A percentile compares a stretch with the other conserved stretches of the same genome.
These are phyloP conservation scores for Leptinotarsa peninsularis DNA, from an alignment of 2,888 invertebrate species.

Conservation along the genomic window DNA sequence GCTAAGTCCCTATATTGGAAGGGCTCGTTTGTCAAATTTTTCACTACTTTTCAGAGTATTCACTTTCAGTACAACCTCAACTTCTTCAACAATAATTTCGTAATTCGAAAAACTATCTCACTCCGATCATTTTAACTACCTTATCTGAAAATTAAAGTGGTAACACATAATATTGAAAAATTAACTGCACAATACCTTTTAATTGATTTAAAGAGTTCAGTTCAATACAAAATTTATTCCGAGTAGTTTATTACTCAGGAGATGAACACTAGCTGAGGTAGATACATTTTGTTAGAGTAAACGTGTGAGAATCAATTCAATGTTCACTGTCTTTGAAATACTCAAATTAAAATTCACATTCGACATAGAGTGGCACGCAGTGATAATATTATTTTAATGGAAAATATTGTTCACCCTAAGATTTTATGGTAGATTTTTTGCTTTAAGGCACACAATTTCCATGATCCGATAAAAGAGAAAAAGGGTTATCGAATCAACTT, in stretches of 20 bases:
- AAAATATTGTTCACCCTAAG: no score
- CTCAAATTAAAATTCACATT: no score
- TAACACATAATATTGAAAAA: constrained; percentile 12
- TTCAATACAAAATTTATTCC: background rate
- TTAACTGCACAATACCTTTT: constrained; percentile 2
- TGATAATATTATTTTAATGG: no score
- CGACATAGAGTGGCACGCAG: no score
- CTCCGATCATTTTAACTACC: background rate
- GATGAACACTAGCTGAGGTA: background rate
- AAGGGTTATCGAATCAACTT: no score
- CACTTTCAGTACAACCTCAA: constrained; percentile 15
- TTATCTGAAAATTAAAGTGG: constrained; percentile 4
- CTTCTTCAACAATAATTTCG: constrained; percentile 1
- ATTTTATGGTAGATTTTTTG: no score
- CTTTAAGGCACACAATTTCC: no score
- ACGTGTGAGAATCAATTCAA: no score
- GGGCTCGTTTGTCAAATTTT: background rate
- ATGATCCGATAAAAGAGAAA: no score
- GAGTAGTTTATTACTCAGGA: background rate
- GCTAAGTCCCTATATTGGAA: background rate
- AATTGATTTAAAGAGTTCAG: constrained; percentile 7
- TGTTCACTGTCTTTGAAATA: no score
- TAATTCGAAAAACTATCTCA: constrained; percentile 4
- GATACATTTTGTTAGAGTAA: background rate
- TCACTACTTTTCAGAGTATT: constrained; percentile 12